Evolutionary conservation across 35 echinoderm and acorn worm species (phyloP), one percentile per base, ranked within the genome.

Genomic region (Eucidaris tribuloides): DNA sequence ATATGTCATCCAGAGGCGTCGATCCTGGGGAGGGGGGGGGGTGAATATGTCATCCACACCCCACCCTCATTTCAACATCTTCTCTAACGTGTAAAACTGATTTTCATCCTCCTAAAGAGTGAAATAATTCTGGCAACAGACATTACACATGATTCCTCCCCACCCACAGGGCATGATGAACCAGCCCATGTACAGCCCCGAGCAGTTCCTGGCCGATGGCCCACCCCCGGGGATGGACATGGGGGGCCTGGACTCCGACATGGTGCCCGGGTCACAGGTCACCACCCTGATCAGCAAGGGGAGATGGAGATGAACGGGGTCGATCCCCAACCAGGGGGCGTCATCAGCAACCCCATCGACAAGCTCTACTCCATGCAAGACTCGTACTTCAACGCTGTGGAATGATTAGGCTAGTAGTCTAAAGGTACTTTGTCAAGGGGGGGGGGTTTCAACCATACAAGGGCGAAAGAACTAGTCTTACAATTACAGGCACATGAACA

Each of bases 281-380:
- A 79, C 91, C 38, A 76, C 90, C 27, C 71, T 78, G n/a, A 65
- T 87, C 38, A 71, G 65, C 37, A 89, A 74, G 34, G 82, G 13
- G 92, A 94, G 43, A 79, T 89, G 37, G 92, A 94, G 32, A 79
- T 84, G 42, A 76, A 60, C 23, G 83, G 79, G 52, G 79, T 55
- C 22, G 54, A 76, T n/a, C 70, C 65, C 6, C 81, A 83, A 11
- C 86, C 79, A 17, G 72, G 85, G 6, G 79, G 77, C 28, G 63
- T 68, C 35, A 84, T 96, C 9, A 90, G 87, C 30, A 99, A 99
- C 84, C 96, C 96, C 4, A 99, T 99, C 57, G 96, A 99, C 61
- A 99, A 99, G 82, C 82, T 99, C 18, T 99, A 99, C 71, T 99
- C 96, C 3, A 99, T 99, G 96, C 90, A 93, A 34, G 90, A 99